These are phyloP conservation scores for Manduca sexta DNA, from an alignment of 1,140 invertebrate species.

Conservation along the genomic window DNA sequence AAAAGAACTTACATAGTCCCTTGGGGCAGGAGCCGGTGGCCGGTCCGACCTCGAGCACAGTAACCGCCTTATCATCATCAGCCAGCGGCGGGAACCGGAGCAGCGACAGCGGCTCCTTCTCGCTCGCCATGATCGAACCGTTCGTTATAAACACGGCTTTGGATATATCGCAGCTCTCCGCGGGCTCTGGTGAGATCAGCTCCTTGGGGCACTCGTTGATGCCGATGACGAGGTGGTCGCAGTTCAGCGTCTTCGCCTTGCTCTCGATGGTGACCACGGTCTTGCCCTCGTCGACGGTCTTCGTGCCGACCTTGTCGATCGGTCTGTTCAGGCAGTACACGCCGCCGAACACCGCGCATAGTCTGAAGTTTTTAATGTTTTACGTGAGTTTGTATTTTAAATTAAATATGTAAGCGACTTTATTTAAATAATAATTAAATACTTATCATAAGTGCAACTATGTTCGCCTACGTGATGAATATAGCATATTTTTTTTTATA, in stretches of 20 bases:
- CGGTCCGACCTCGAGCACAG: slow-evolving; percentile 87
- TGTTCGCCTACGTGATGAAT: too few species aligned
- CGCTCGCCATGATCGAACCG: slow-evolving; percentile 81
- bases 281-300: slow-evolving; percentile 70
- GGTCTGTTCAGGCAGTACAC: slow-evolving; percentile 91
- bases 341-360: slow-evolving; percentile 97
- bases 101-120: slow-evolving; percentile 86
- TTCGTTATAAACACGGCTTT: slow-evolving; percentile 85
- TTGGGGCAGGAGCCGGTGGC: slow-evolving; percentile 89
- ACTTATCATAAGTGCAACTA: too few species aligned
- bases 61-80: slow-evolving; percentile 77
- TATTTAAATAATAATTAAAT: too few species aligned
- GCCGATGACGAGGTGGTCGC: slow-evolving; percentile 69
- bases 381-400: too few species aligned
- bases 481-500: too few species aligned
- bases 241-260: slow-evolving; percentile 62
- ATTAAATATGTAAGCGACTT: too few species aligned
- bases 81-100: slow-evolving; percentile 82
- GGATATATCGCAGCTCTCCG: slow-evolving; percentile 75
- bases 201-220: slow-evolving; percentile 71
- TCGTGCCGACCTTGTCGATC: slow-evolving; percentile 77
- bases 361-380: slow-evolving; percentile 75
- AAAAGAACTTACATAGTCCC: slow-evolving; percentile 83
- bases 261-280: slow-evolving; percentile 47
- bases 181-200: slow-evolving; percentile 46